phyloP scores from a whole-genome alignment of 2,113 vertebrate species.

The Thunnus thynnus region DNA sequence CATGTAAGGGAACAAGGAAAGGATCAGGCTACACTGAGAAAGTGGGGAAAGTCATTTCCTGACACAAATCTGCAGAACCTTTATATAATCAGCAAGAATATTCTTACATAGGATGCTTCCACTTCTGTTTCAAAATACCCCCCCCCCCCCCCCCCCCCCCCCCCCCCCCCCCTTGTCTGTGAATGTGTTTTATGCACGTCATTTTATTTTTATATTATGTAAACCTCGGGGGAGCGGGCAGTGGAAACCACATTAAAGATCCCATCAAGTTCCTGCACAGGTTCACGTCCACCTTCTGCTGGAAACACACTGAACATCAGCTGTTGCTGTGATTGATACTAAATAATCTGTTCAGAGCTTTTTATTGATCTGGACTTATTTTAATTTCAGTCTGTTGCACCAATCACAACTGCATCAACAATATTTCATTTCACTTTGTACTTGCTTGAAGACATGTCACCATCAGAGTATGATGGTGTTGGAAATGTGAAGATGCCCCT shows the following conservation, averaged over 20 bases:
- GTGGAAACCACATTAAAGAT: background rate
- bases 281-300: background rate
- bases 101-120: too few relatives aligned
- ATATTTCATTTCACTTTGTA: background rate
- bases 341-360: background rate
- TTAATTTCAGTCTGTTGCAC: background rate
- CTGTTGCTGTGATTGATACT: background rate
- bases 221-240: background rate
- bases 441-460: constrained; percentile 1
- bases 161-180: too few relatives aligned
- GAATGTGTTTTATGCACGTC: too few relatives aligned
- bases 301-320: background rate
- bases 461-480: constrained; percentile 9
- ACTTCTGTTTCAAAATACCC: too few relatives aligned
- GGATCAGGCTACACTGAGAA: too few relatives aligned
- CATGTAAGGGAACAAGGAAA: too few relatives aligned
- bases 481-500: constrained; percentile 2
- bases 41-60: too few relatives aligned
- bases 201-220: too few relatives aligned
- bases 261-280: background rate
- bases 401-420: background rate
- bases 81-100: too few relatives aligned
- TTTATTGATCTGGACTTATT: background rate
- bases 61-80: too few relatives aligned
- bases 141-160: too few relatives aligned